Percentiles rank a stretch among this genome's conserved stretches.
Evolutionary conservation across 2,113 vertebrate species (phyloP).

Genomic region (Brachypteracias leptosomus): DNA sequence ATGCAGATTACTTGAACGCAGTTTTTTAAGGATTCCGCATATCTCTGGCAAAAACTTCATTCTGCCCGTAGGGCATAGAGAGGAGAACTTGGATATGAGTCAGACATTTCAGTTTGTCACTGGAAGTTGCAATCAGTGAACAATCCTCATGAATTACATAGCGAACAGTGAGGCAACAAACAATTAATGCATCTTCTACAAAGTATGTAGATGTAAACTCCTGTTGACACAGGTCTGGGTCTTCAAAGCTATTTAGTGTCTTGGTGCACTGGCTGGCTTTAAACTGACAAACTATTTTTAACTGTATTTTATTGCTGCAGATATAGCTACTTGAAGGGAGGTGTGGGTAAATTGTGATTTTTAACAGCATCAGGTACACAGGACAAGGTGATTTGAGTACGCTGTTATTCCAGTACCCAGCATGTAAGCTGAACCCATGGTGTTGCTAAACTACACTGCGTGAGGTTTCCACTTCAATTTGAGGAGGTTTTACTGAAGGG

Average conservation of each 20-base stretch:
- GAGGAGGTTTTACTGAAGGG: background rate
- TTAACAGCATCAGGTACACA: background rate
- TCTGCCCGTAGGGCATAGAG: background rate
- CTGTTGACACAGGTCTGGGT: background rate
- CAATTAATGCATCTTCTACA: background rate
- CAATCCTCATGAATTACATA: background rate
- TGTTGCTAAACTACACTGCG: background rate
- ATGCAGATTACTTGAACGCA: background rate
- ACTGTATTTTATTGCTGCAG: background rate
- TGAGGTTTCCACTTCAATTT: background rate
- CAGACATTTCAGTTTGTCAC: background rate
- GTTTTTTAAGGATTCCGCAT: background rate
- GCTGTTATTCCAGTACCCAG: background rate
- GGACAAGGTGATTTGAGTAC: background rate
- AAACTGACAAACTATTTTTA: background rate
- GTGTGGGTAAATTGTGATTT: background rate
- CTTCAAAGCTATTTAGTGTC: background rate
- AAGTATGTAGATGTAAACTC: background rate
- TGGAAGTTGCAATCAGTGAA: background rate
- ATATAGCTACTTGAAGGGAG: background rate
- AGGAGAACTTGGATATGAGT: background rate
- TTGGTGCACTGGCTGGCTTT: background rate
- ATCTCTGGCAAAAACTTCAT: background rate
- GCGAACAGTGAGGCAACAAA: background rate
- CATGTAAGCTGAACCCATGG: rapidly evolving